A percentile compares a stretch with the other conserved stretches of the same genome.
These are phyloP conservation scores for Peribatodes rhomboidaria DNA, from an alignment of 2,888 invertebrate genomes.

Conservation along the genomic window DNA sequence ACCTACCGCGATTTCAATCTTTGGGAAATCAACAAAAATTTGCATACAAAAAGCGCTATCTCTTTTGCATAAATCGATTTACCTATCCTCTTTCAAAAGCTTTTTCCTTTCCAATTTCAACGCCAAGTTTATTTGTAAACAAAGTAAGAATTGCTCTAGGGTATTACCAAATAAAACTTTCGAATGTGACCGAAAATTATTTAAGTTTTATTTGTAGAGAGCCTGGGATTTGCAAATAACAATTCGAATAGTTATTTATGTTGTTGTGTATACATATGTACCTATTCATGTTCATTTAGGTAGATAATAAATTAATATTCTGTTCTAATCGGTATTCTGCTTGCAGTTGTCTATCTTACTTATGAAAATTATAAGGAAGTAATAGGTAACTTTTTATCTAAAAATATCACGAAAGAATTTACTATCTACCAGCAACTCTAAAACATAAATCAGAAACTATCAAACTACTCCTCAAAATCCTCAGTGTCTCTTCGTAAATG, in stretches of 20 bases:
- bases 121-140: slow-evolving; percentile 84
- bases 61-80: slow-evolving; percentile 86
- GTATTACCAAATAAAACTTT: slow-evolving; percentile 83
- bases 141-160: slow-evolving; percentile 83
- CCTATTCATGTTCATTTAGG: too few relatives aligned
- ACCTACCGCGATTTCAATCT: slow-evolving; percentile 82
- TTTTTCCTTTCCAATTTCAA: slow-evolving; percentile 83
- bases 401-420: too few relatives aligned
- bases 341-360: too few relatives aligned
- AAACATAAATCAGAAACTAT: background rate
- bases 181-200: slow-evolving; percentile 72
- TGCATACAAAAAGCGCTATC: slow-evolving; percentile 85
- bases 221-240: slow-evolving; percentile 4
- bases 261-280: background rate
- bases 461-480: slow-evolving; percentile 1
- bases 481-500: background rate
- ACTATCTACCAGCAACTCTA: background rate
- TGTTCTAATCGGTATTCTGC: too few relatives aligned
- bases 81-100: slow-evolving; percentile 83
- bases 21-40: slow-evolving; percentile 84
- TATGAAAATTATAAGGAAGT: too few relatives aligned
- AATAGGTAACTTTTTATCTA: too few relatives aligned
- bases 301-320: too few relatives aligned
- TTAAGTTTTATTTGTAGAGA: slow-evolving; percentile 55
- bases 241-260: background rate